Base-by-base conservation (phyloP, 1,140 invertebrate genomes). In the Hycleus phaleratus region DNA sequence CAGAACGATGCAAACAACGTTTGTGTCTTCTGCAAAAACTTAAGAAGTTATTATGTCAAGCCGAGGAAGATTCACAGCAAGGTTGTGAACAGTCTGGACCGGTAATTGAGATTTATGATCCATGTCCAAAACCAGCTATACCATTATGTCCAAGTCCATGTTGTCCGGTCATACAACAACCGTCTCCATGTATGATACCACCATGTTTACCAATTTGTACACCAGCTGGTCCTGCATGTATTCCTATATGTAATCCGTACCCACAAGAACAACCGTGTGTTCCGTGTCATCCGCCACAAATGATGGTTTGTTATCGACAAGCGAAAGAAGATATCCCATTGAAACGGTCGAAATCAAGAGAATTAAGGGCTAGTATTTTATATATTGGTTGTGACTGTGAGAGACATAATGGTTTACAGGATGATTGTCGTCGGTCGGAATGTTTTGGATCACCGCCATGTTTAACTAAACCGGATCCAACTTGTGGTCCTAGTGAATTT, bases 331-430 rank as follows among this genome's bases (percentile, higher is more conserved):
- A 43, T 11, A 56, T 26, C 3, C 43, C 32, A 11, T 55, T 54
- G 42, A 71, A 68, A 24, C 64, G 71, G 58, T 73, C 74, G 50
- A 84, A 82, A 62, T 87, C 82, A 65, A 80, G 80, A n/a, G 85
- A 88, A 61, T 71, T 88, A 47, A 79, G 85, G 4, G 78, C 76
- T 18, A 81, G 85, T 43, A 76, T 83, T 48, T 77, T 87, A 67
- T 81, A 85, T 60, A 81, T 80, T 52, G 81, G 80, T 51, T 89
- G 86, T 62, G 81, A 87, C 56, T 90, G 86, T 64, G 82, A 85
- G 46, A 85, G 82, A 63, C 78, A 84, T n/a, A 88, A 89, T 71
- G 86, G 86, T 1, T 71, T 89, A 4, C 86, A 89, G 70, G 85
- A 88, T 65, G 81, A 85, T 53, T 90, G 86, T 62, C 79, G 81